phyloP scores from a whole-genome alignment of 2,113 vertebrate species.

The Phalacrocorax pelagicus region DNA sequence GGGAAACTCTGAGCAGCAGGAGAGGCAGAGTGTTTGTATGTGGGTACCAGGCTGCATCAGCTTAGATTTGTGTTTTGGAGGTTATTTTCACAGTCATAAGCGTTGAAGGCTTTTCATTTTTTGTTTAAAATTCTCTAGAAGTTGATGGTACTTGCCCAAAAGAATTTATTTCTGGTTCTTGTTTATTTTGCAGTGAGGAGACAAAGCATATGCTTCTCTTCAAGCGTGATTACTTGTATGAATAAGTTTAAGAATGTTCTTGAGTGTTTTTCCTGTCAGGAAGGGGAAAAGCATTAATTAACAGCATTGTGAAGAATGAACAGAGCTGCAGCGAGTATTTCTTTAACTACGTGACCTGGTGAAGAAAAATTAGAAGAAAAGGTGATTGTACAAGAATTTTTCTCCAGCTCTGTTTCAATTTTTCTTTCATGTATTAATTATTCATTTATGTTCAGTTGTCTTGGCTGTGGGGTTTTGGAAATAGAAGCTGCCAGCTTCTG shows the following conservation, averaged over 20 bases:
- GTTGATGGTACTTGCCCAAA: neutral
- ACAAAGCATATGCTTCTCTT: conserved; percentile 33
- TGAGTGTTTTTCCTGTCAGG: conserved; percentile 34
- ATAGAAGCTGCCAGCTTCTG: neutral
- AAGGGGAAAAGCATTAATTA: conserved; percentile 14
- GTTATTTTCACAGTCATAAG: conserved; percentile 21
- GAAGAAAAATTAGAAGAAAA: neutral
- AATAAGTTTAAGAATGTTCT: conserved; percentile 12
- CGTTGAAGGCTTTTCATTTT: neutral
- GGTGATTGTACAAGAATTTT: neutral
- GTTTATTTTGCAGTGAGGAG: conserved; percentile 14
- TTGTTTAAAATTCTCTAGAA: conserved; percentile 4
- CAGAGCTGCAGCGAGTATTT: neutral
- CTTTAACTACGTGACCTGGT: neutral
- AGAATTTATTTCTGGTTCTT: conserved; percentile 19
- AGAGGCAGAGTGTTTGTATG: conserved; percentile 28
- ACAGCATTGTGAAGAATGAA: neutral
- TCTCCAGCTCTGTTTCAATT: neutral
- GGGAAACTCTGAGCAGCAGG: conserved; percentile 37
- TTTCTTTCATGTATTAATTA: neutral
- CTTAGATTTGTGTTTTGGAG: neutral
- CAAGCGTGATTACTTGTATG: neutral
- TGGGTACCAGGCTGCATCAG: neutral
- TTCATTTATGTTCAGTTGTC: neutral
- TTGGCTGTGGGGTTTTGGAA: neutral